Conservation (phyloP, 2,888 invertebrate genomes). For the Euproctis similis region DNA sequence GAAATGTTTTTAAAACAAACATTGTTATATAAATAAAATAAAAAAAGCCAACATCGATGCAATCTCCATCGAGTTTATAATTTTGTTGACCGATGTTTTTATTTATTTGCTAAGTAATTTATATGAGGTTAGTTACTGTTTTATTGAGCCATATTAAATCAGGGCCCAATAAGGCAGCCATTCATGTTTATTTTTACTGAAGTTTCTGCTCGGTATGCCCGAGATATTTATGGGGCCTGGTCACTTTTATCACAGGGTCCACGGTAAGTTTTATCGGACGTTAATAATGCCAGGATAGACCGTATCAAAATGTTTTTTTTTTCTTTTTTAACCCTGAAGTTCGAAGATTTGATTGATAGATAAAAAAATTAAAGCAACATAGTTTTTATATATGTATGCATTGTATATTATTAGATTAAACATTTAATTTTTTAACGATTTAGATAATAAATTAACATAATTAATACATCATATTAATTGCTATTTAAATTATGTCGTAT, state of each 20-base stretch:
- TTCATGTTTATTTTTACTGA: constrained; percentile 76
- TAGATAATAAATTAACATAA: too few relatives aligned
- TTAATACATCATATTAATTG: too few relatives aligned
- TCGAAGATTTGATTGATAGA: constrained; percentile 3
- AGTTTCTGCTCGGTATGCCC: constrained; percentile 70
- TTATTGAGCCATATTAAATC: constrained; percentile 74
- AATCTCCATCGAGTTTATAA: constrained; percentile 43
- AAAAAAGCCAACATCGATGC: constrained; percentile 38
- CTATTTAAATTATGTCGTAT: too few relatives aligned
- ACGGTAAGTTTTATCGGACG: constrained; percentile 59
- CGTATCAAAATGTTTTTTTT: constrained; percentile 9
- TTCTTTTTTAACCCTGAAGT: too few relatives aligned
- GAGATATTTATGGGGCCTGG: constrained; percentile 73
- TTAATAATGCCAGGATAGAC: constrained; percentile 44
- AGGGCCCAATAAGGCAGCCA: constrained; percentile 75
- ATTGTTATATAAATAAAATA: too few relatives aligned
- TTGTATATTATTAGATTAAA: too few relatives aligned
- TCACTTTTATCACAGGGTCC: constrained; percentile 72
- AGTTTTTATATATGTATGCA: not conserved
- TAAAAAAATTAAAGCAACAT: constrained; percentile 5
- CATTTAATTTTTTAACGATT: too few relatives aligned
- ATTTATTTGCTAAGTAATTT: constrained; percentile 76
- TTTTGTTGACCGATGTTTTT: constrained; percentile 68
- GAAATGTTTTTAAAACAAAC: constrained; percentile 19
- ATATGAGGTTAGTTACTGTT: constrained; percentile 76